Evolutionary conservation across 2,888 invertebrate genomes (phyloP).

Genomic region (Acronicta alni): DNA sequence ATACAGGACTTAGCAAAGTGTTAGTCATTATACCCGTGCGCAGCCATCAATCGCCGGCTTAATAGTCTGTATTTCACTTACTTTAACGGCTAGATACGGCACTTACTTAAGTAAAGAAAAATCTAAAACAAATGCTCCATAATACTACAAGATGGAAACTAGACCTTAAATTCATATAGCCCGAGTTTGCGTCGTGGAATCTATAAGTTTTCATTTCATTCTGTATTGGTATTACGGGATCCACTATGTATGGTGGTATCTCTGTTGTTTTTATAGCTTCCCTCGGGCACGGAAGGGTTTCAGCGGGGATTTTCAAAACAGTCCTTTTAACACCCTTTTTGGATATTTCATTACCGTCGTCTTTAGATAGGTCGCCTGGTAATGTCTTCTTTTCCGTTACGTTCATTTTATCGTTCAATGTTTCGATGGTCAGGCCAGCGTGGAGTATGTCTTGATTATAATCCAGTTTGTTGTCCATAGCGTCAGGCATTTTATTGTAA

Average conservation of each 20-base stretch:
- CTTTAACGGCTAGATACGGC: constrained; percentile 69
- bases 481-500: constrained; percentile 81
- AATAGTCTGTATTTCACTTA: constrained; percentile 78
- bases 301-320: constrained; percentile 80
- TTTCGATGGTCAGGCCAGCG: constrained; percentile 78
- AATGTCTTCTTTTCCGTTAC: constrained; percentile 72
- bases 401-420: constrained; percentile 75
- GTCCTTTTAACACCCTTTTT: constrained; percentile 79
- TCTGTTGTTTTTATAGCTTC: constrained; percentile 79
- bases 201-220: constrained; percentile 86
- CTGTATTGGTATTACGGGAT: constrained; percentile 82
- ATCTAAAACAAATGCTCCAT: constrained; percentile 75
- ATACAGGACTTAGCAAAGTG: constrained; percentile 52
- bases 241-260: constrained; percentile 73
- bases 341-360: constrained; percentile 66
- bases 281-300: constrained; percentile 80
- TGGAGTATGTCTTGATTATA: constrained; percentile 79
- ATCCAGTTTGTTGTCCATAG: constrained; percentile 71
- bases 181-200: constrained; percentile 77
- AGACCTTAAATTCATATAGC: constrained; percentile 52
- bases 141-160: constrained; percentile 63
- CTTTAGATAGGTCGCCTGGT: constrained; percentile 61
- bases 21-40: constrained; percentile 54
- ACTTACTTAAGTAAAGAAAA: constrained; percentile 80
- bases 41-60: constrained; percentile 62